Percentiles rank a stretch among this genome's conserved stretches.
Conservation (phyloP, 2,888 invertebrate species). For the Salpingus planirostris region DNA sequence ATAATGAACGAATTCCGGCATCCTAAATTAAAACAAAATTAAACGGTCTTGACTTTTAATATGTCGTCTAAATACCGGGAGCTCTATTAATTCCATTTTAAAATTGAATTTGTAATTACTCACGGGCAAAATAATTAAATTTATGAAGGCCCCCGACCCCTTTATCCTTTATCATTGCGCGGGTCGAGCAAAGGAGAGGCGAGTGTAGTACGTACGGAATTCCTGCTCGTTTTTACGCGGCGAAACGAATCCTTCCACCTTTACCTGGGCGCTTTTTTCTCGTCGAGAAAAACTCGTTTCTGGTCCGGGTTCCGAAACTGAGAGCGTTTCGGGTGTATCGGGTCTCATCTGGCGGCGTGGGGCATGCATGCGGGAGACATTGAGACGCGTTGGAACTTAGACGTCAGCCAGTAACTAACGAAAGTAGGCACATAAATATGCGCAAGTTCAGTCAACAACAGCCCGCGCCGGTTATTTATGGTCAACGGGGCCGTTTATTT, state of each 20-base stretch:
- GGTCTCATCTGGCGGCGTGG: too few relatives aligned
- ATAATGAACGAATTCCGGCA: slow-evolving; percentile 6
- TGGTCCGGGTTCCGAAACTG: too few relatives aligned
- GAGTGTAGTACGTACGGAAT: too few relatives aligned
- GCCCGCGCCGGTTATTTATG: slow-evolving; percentile 24
- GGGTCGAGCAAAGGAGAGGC: too few relatives aligned
- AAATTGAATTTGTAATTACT: slow-evolving; percentile 14
- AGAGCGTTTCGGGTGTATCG: too few relatives aligned
- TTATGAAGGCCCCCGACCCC: slow-evolving; percentile 7
- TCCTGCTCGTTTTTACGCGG: too few relatives aligned
- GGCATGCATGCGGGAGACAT: too few relatives aligned
- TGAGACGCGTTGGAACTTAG: too few relatives aligned
- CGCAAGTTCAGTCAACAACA: slow-evolving; percentile 24
- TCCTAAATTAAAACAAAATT: slow-evolving; percentile 8
- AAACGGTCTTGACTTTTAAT: slow-evolving; percentile 11
- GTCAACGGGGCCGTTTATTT: slow-evolving; percentile 23
- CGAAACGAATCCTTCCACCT: too few relatives aligned
- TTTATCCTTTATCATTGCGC: not conserved
- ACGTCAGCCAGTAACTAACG: too few relatives aligned
- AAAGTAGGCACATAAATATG: slow-evolving; percentile 23
- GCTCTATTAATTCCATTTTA: slow-evolving; percentile 10
- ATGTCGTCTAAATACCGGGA: slow-evolving; percentile 10
- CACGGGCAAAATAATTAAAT: slow-evolving; percentile 11
- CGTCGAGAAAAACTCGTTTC: too few relatives aligned
- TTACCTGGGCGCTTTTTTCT: too few relatives aligned